A percentile compares a stretch with the other conserved stretches of the same genome.
Conservation (phyloP, 2,113 vertebrate genomes). For the Pedionomus torquatus region DNA sequence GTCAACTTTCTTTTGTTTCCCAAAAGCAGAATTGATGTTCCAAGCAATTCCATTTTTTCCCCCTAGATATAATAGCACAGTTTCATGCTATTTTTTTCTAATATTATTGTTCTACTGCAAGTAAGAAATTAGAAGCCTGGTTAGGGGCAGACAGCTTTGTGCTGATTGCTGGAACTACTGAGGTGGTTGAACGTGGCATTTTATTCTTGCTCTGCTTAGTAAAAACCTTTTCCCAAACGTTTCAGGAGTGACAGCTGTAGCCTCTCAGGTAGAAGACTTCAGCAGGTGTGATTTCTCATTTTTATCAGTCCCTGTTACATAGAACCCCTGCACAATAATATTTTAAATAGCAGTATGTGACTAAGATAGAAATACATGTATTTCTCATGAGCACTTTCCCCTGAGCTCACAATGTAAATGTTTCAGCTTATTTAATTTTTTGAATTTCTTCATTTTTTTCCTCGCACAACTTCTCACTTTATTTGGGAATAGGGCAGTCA, state of each 20-base stretch:
- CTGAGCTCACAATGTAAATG: neutral
- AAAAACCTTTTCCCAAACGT: accelerated
- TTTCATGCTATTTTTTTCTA: neutral
- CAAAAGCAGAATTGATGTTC: neutral
- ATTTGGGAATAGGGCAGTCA: neutral
- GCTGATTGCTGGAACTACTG: neutral
- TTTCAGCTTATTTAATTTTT: neutral
- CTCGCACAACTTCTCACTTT: neutral
- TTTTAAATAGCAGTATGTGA: neutral
- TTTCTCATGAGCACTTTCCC: neutral
- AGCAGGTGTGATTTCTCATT: neutral
- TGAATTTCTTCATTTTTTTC: neutral
- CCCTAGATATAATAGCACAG: accelerated
- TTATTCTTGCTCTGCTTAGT: neutral
- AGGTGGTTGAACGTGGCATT: neutral
- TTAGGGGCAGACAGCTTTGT: neutral
- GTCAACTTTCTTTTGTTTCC: neutral
- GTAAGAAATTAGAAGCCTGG: neutral
- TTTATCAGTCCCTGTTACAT: neutral
- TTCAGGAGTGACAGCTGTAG: neutral
- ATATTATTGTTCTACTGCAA: neutral
- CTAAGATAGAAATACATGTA: neutral
- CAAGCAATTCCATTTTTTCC: neutral
- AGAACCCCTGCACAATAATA: neutral
- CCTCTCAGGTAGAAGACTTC: accelerated